These are phyloP conservation scores for Xylota segnis DNA, from an alignment of 2,888 invertebrate species.

Conservation along the genomic window DNA sequence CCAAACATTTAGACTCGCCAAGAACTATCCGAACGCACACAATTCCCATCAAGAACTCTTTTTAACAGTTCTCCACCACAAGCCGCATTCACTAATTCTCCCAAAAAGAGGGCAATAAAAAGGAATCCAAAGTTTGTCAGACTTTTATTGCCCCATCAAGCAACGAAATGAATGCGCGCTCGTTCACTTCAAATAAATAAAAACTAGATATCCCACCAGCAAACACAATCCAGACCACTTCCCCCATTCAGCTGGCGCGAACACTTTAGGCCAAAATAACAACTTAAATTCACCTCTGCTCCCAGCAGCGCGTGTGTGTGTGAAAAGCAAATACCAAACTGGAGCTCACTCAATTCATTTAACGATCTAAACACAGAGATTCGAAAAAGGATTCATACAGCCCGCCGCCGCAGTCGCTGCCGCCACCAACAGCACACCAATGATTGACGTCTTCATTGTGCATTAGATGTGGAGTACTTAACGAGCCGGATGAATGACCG, in stretches of 20 bases:
- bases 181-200: slow-evolving; percentile 27
- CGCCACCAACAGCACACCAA: slow-evolving; percentile 7
- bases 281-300: not conserved
- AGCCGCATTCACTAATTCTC: slow-evolving; percentile 2
- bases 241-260: not conserved
- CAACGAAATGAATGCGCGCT: slow-evolving; percentile 40
- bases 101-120: slow-evolving; percentile 25
- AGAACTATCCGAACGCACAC: too few relatives aligned
- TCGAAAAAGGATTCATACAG: slow-evolving; percentile 53
- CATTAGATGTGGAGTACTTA: slow-evolving; percentile 72
- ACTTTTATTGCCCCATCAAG: slow-evolving; percentile 56
- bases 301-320: not conserved
- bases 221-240: slow-evolving; percentile 33
- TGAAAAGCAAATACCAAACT: not conserved
- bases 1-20: not conserved
- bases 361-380: slow-evolving; percentile 61
- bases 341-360: slow-evolving; percentile 50
- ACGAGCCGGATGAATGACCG: slow-evolving; percentile 74
- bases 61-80: not conserved
- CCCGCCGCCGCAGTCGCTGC: not conserved
- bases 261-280: slow-evolving; percentile 13
- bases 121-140: slow-evolving; percentile 8
- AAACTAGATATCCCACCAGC: slow-evolving; percentile 3
- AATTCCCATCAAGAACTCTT: slow-evolving; percentile 4
- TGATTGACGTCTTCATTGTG: slow-evolving; percentile 76